Evolutionary conservation across 2,113 vertebrate species (phyloP).

Genomic region (Nothobranchius kuhntae): DNA sequence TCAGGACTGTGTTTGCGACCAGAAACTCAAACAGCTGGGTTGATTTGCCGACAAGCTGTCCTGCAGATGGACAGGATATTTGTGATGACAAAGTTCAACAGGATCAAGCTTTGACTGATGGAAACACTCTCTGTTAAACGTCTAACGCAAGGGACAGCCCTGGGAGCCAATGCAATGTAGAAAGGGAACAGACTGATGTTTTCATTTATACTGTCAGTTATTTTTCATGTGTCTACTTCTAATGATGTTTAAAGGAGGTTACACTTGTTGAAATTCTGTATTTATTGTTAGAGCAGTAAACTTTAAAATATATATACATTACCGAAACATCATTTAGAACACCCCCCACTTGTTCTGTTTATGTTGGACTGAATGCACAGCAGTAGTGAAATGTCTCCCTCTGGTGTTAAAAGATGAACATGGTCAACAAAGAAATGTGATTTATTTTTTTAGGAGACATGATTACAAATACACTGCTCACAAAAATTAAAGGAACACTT

Average conservation of each 20-base stretch:
- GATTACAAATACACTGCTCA: neutral
- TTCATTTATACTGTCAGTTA: slow-evolving; percentile 59
- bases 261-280: slow-evolving; percentile 59
- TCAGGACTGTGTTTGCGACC: slow-evolving; percentile 50
- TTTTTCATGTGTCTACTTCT: slow-evolving; percentile 44
- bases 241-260: slow-evolving; percentile 65
- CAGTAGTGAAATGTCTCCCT: slow-evolving; percentile 65
- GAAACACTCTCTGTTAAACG: slow-evolving; percentile 56
- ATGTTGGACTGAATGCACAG: slow-evolving; percentile 29
- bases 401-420: slow-evolving; percentile 51
- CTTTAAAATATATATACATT: slow-evolving; percentile 30
- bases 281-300: slow-evolving; percentile 68
- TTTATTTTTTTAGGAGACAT: neutral
- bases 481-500: too few relatives aligned
- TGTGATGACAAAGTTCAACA: slow-evolving; percentile 57
- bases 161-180: slow-evolving; percentile 77
- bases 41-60: slow-evolving; percentile 57
- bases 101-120: slow-evolving; percentile 58
- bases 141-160: slow-evolving; percentile 60
- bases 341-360: slow-evolving; percentile 15
- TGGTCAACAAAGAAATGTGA: neutral
- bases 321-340: slow-evolving; percentile 18
- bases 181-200: slow-evolving; percentile 65
- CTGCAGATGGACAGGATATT: slow-evolving; percentile 47
- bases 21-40: slow-evolving; percentile 62